Base-by-base conservation (phyloP, 2,797 vertebrate species). In the Aplochiton taeniatus region DNA sequence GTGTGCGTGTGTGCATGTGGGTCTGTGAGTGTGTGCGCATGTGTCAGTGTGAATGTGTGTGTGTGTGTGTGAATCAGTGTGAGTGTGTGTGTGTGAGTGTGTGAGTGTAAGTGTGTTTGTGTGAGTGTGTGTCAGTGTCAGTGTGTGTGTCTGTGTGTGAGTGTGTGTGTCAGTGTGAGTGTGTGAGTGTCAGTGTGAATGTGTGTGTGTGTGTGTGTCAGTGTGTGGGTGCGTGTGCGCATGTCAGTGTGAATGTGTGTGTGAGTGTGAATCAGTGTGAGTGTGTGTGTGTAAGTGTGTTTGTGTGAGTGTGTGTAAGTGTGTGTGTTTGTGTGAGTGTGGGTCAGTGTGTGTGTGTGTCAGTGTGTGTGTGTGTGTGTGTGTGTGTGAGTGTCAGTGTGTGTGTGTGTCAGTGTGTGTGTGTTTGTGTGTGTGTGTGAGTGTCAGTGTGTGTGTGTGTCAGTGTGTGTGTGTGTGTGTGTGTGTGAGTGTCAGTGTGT, bases 401-500 rank as follows among this genome's bases (percentile, higher is more conserved):
- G 31, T 31, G 31, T 31, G 31, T 31, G 31, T 31, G 31, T 31
- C 3, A 3, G 31, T 31, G 31, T 31, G 31, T 31, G 31, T 31
- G 31, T 31, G 31, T 31, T 6, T 31, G 3, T 31, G 14, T 18
- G 19, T 1, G 6, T 18, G 13, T 20, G 13, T 56, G 31, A 7
- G n/a, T 18, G 42, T 4, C 75, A 83, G 87, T 85, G 75, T 99
- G 96, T 91, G 98, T 99, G 88, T 99, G 97, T 86, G 98, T 99
- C 77, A 99, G 94, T 31, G 54, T n/a, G 54, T 46, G 11, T 41
- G 31, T 11, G 8, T 52, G 10, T 57, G 0, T 11, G 3, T 9
- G 42, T 51, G 17, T 51, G 14, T 51, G n/a, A 7, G 12, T 0
- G 1, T 12, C 31, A 3, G 31, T 31, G 31, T 31, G 31, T 31